These are phyloP conservation scores for Agonum fuliginosum DNA, from an alignment of 2,888 invertebrate genomes.

Conservation along the genomic window DNA sequence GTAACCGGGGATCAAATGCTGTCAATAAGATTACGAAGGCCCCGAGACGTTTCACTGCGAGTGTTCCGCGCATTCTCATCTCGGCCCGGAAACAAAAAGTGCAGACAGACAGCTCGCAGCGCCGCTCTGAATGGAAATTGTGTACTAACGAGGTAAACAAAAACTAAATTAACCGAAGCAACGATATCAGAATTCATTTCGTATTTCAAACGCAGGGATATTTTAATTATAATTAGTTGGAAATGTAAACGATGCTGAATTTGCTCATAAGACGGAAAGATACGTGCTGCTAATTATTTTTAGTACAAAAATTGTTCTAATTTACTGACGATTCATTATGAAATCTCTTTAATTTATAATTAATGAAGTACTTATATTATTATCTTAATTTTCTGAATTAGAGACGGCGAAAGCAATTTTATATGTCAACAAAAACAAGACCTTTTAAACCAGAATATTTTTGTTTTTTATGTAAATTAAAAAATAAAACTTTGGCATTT, in stretches of 20 bases:
- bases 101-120: constrained; percentile 17
- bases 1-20: constrained; percentile 49
- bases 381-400: too few species aligned
- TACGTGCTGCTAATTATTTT: constrained; percentile 18
- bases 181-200: constrained; percentile 32
- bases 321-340: not conserved
- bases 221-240: constrained; percentile 14
- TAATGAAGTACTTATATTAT: not conserved
- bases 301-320: not conserved
- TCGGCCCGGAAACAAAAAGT: constrained; percentile 33
- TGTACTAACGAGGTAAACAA: constrained; percentile 40
- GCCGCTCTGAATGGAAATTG: constrained; percentile 40
- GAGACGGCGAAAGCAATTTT: too few species aligned
- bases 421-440: too few species aligned
- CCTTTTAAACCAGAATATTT: too few species aligned
- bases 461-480: too few species aligned
- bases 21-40: constrained; percentile 42
- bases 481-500: too few species aligned
- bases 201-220: constrained; percentile 6
- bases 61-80: constrained; percentile 27
- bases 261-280: not conserved
- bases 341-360: not conserved
- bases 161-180: constrained; percentile 36
- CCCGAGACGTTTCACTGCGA: not conserved
- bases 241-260: too few species aligned